phyloP scores from a whole-genome alignment of 2,797 vertebrate genomes.

The Bovichtus variegatus region DNA sequence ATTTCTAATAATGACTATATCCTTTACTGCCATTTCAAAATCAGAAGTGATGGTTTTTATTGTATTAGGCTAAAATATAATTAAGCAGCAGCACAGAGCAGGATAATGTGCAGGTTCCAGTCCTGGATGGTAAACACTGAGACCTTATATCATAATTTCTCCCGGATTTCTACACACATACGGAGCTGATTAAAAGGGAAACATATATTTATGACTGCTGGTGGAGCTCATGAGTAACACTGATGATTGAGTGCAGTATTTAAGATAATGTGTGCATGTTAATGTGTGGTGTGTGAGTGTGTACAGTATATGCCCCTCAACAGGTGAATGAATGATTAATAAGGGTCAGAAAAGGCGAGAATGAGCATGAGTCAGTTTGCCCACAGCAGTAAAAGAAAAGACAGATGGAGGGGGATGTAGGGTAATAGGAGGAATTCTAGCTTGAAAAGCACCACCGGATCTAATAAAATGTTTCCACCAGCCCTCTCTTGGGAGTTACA shows the following conservation, averaged over 20 bases:
- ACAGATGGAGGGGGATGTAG: conserved; percentile 48
- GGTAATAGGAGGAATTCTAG: conserved; percentile 60
- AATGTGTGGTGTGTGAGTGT: background rate
- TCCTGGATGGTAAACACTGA: conserved; percentile 29
- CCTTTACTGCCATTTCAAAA: conserved; percentile 25
- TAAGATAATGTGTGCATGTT: conserved; percentile 31
- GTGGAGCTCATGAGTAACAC: conserved; percentile 5
- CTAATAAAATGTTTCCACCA: conserved; percentile 81
- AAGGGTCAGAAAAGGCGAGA: conserved; percentile 46
- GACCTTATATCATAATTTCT: conserved; percentile 48
- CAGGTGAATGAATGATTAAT: conserved; percentile 56
- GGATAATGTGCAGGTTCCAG: conserved; percentile 29
- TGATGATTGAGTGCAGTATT: conserved; percentile 16
- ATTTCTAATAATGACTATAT: conserved; percentile 21
- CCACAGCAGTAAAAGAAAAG: conserved; percentile 37
- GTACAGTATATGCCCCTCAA: conserved; percentile 21
- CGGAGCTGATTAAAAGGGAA: conserved; percentile 44
- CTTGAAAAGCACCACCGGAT: conserved; percentile 68
- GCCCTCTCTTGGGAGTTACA: conserved; percentile 73
- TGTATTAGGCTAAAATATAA: conserved; percentile 31
- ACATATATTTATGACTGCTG: conserved; percentile 45
- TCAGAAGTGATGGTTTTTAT: conserved; percentile 34
- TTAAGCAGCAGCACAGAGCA: conserved; percentile 37
- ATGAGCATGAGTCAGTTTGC: conserved; percentile 33
- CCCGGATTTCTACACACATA: conserved; percentile 32